Evolutionary conservation across 2,888 invertebrate genomes (phyloP).

Genomic region (Steromphala cineraria): DNA sequence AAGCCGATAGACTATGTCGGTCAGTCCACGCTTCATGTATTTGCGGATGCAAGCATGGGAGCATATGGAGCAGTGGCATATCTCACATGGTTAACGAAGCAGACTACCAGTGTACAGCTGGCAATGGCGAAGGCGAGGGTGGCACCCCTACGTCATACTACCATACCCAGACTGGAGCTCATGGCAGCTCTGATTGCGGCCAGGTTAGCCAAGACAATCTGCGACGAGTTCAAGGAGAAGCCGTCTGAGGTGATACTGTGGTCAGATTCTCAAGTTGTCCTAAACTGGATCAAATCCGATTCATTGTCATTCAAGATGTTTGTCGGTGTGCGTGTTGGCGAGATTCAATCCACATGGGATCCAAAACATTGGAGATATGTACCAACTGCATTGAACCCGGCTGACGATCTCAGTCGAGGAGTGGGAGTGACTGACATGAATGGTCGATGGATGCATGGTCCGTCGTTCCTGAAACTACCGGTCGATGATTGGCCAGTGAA

Average conservation of each 20-base stretch:
- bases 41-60: slow-evolving; percentile 23
- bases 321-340: slow-evolving; percentile 8
- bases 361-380: no score
- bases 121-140: slow-evolving; percentile 22
- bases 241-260: background rate
- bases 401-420: no score
- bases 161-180: slow-evolving; percentile 23
- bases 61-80: slow-evolving; percentile 26
- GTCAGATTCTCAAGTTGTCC: no score
- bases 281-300: background rate
- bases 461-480: slow-evolving; percentile 15
- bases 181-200: slow-evolving; percentile 25
- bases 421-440: no score
- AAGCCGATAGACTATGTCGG: slow-evolving; percentile 18
- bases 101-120: no score
- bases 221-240: slow-evolving; percentile 9
- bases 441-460: no score
- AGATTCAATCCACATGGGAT: no score
- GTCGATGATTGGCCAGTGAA: background rate
- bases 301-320: background rate
- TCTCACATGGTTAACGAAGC: slow-evolving; percentile 10
- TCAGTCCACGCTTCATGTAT: slow-evolving; percentile 11
- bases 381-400: no score
- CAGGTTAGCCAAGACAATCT: slow-evolving; percentile 22
- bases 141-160: slow-evolving; percentile 26